These are phyloP conservation scores for Sesia bembeciformis DNA, from an alignment of 2,888 invertebrate genomes.

Conservation along the genomic window DNA sequence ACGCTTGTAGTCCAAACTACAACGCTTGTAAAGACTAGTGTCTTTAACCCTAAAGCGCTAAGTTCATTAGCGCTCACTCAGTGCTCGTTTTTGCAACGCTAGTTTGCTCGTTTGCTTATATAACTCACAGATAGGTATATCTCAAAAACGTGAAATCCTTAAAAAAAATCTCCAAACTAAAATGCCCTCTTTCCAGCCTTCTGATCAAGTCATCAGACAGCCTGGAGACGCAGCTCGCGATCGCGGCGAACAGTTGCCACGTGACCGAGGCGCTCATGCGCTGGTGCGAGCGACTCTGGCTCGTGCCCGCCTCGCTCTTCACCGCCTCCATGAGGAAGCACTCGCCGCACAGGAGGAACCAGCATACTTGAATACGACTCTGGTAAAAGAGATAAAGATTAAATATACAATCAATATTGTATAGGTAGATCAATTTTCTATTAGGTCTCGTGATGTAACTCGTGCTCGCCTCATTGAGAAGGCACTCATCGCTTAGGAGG, in stretches of 20 bases:
- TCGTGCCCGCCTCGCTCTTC: slow-evolving; percentile 81
- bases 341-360: slow-evolving; percentile 39
- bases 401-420: too few species aligned
- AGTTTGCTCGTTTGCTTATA: neutral
- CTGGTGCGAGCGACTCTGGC: slow-evolving; percentile 85
- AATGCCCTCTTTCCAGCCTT: slow-evolving; percentile 46
- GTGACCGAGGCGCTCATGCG: slow-evolving; percentile 89
- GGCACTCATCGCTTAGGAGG: too few species aligned
- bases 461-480: too few species aligned
- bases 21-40: too few species aligned
- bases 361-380: slow-evolving; percentile 2
- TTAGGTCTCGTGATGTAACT: too few species aligned
- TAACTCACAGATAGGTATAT: neutral
- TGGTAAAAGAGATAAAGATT: too few species aligned
- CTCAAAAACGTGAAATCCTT: neutral
- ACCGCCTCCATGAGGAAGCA: slow-evolving; percentile 73
- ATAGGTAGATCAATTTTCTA: too few species aligned
- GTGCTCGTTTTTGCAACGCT: neutral
- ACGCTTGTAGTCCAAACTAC: too few species aligned
- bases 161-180: neutral
- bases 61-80: too few species aligned
- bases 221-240: slow-evolving; percentile 83
- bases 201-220: slow-evolving; percentile 76
- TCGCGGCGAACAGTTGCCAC: slow-evolving; percentile 91
- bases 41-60: neutral